Evolutionary conservation across 2,797 vertebrate species (phyloP), one percentile per base, ranked within the genome.

Genomic region (Ctenopoma multispine): DNA sequence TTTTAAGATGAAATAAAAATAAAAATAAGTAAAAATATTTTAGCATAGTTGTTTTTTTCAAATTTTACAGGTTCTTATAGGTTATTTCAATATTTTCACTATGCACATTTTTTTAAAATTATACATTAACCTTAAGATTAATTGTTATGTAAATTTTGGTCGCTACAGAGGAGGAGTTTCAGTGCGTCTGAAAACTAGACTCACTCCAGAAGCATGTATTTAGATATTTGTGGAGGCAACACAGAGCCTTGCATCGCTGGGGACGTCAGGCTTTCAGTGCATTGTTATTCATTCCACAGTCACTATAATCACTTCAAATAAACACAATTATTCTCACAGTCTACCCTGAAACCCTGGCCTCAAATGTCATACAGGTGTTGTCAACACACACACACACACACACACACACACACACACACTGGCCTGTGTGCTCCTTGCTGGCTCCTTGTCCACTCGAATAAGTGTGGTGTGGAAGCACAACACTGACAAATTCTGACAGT

Each of bases 401-500:
- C 47, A 71, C 54, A 67, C 31, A 53, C 47, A 65, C 8, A 12
- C 41, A 50, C 40, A 68, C 20, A 51, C 43, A 62, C 71, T 82
- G 72, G 67, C 71, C 74, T 69, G 51, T 86, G 69, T 83, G 93
- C 92, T 91, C 91, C 91, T 84, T 85, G 83, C 84, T 87, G 92
- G 93, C 87, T 87, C 85, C 89, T 92, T 94, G 94, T 96, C 95
- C 83, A 88, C 55, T 77, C 76, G 74, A 92, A 94, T 95, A 91
- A 95, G 87, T 63, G 65, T 69, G 70, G 66, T 72, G 80, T 75
- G 79, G 81, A 80, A 87, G 79, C 75, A 79, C 79, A 77, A 90
- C 85, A 77, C 92, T 94, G 95, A 96, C 94, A 92, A 89, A 88
- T 86, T 90, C 84, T 94, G 95, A 96, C 96, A 96, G 94, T 82